Evolutionary conservation across 1,140 invertebrate genomes (phyloP).

Genomic region (Trachymyrmex septentrionalis): DNA sequence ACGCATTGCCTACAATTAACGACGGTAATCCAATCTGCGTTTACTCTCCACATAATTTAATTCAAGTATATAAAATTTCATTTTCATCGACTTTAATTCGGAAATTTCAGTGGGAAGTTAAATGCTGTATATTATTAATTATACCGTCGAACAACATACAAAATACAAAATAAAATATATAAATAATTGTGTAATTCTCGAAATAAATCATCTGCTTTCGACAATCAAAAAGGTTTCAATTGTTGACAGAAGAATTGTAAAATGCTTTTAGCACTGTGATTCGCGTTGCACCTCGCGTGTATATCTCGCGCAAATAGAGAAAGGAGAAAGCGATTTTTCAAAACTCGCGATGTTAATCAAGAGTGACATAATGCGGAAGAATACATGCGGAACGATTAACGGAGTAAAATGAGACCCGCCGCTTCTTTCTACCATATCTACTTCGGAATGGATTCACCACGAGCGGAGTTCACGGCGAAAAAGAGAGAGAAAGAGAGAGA

Average conservation of each 20-base stretch:
- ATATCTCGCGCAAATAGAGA: background rate
- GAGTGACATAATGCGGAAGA: slow-evolving; percentile 34
- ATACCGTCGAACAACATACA: background rate
- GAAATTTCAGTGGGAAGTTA: background rate
- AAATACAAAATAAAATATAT: background rate
- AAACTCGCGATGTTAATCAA: slow-evolving; percentile 54
- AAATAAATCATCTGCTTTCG: background rate
- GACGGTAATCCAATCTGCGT: slow-evolving; percentile 9
- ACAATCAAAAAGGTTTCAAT: background rate
- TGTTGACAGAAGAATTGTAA: background rate
- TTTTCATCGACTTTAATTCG: background rate
- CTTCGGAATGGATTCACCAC: slow-evolving; percentile 14
- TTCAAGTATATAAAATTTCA: background rate
- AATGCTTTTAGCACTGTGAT: background rate
- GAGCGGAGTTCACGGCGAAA: background rate
- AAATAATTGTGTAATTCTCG: background rate
- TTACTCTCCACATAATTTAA: slow-evolving; percentile 26
- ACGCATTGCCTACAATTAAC: slow-evolving; percentile 17
- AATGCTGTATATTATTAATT: background rate
- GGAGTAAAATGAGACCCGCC: slow-evolving; percentile 28
- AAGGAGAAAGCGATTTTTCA: slow-evolving; percentile 40
- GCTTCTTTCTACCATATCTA: slow-evolving; percentile 11
- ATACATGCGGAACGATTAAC: background rate
- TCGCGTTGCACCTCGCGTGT: background rate
- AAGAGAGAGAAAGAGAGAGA: background rate